A percentile compares a stretch with the other conserved stretches of the same genome.
These are phyloP conservation scores for Ophion ellenae DNA, from an alignment of 2,888 invertebrate species.

Conservation along the genomic window DNA sequence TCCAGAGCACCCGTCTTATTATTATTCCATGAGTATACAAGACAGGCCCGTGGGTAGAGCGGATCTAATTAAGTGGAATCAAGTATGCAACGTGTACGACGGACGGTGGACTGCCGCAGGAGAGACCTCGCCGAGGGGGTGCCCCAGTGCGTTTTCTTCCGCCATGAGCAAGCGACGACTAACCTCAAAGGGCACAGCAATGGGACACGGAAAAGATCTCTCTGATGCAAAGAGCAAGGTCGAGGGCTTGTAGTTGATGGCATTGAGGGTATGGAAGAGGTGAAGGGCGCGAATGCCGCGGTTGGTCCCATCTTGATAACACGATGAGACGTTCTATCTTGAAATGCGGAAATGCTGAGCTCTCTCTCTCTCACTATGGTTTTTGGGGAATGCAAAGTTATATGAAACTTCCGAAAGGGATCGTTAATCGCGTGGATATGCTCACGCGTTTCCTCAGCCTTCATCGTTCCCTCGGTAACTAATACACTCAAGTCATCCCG, in stretches of 20 bases:
- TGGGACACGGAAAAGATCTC: too few relatives aligned
- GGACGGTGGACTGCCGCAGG: slow-evolving; percentile 67
- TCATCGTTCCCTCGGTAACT: background rate
- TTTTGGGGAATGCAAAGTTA: slow-evolving; percentile 69
- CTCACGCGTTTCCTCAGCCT: slow-evolving; percentile 10
- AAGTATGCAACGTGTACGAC: slow-evolving; percentile 75
- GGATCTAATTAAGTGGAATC: slow-evolving; percentile 80
- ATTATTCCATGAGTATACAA: slow-evolving; percentile 72
- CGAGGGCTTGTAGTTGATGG: too few relatives aligned
- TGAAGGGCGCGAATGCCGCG: background rate
- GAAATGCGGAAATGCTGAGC: slow-evolving; percentile 55
- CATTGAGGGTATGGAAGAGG: background rate
- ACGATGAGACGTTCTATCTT: slow-evolving; percentile 15
- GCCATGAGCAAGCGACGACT: too few relatives aligned
- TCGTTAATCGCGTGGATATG: slow-evolving; percentile 65
- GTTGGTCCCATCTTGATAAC: slow-evolving; percentile 22
- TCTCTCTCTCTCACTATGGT: background rate
- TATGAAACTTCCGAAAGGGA: slow-evolving; percentile 70
- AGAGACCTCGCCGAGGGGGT: background rate
- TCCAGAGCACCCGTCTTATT: slow-evolving; percentile 67
- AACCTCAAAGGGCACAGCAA: background rate
- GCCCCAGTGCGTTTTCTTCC: too few relatives aligned
- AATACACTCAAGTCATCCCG: background rate
- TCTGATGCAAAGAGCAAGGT: background rate
- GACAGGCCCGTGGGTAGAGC: slow-evolving; percentile 71